Evolutionary conservation across 2,888 invertebrate species (phyloP).

Genomic region (Lasioglossum malachurum): DNA sequence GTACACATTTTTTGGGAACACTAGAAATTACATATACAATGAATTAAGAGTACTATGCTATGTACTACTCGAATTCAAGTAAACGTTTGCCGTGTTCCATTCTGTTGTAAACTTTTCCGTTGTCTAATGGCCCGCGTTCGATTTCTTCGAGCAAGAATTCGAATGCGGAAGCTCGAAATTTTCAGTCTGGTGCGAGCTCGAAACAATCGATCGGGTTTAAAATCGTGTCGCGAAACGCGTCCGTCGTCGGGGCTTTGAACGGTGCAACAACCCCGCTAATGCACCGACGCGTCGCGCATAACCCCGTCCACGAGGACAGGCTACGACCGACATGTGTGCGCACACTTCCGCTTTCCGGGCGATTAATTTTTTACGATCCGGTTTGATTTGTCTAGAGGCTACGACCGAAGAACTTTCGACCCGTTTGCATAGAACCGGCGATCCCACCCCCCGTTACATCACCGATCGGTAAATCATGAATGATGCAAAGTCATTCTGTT

Average conservation of each 20-base stretch:
- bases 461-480: conserved; percentile 9
- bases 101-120: background rate
- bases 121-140: background rate
- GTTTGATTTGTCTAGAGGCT: conserved; percentile 50
- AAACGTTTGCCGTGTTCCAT: background rate
- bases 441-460: background rate
- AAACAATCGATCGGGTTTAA: background rate
- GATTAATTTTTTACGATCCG: conserved; percentile 63
- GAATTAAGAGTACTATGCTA: background rate
- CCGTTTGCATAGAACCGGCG: conserved; percentile 46
- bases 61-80: background rate
- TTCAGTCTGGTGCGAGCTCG: background rate
- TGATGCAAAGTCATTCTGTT: background rate
- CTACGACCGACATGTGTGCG: conserved; percentile 34
- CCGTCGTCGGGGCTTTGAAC: conserved; percentile 16
- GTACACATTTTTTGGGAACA: no score
- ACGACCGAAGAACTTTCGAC: conserved; percentile 45
- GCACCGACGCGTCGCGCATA: conserved; percentile 43
- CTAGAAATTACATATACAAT: background rate
- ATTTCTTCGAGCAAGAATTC: background rate
- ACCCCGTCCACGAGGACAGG: conserved; percentile 25
- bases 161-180: background rate
- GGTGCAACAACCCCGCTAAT: conserved; percentile 60
- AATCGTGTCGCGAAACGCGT: conserved; percentile 27
- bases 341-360: conserved; percentile 60